phyloP scores from a whole-genome alignment of 2,888 invertebrate species.

The Syritta pipiens region DNA sequence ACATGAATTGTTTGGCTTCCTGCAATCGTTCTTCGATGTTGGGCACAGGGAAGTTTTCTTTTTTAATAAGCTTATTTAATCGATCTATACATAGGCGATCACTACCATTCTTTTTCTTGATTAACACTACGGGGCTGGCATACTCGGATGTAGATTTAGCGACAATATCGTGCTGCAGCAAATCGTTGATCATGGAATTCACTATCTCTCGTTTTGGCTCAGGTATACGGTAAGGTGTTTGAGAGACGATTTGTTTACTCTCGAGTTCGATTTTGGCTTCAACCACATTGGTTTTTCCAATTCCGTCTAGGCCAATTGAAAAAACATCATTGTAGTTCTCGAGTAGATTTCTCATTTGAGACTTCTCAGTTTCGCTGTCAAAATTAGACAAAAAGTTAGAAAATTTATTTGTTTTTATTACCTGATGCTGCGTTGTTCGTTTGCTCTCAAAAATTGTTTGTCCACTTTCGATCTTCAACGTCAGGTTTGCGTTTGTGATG shows the following conservation, averaged over 20 bases:
- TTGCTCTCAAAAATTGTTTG: too few species aligned
- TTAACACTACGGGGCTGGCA: too few species aligned
- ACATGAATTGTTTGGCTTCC: constrained; percentile 26
- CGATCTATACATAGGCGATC: constrained; percentile 55
- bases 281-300: constrained; percentile 30
- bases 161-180: too few species aligned
- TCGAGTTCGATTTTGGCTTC: constrained; percentile 39
- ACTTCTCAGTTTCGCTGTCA: constrained; percentile 2
- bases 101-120: constrained; percentile 38
- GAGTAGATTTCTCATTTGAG: neutral
- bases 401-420: too few species aligned
- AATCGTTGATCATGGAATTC: too few species aligned
- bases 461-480: too few species aligned
- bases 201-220: too few species aligned
- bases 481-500: constrained; percentile 22
- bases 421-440: too few species aligned
- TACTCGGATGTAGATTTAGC: too few species aligned
- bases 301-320: constrained; percentile 26
- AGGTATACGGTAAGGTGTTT: too few species aligned
- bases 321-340: constrained; percentile 21
- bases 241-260: neutral
- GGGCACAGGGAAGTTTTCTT: constrained; percentile 51
- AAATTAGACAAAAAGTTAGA: constrained; percentile 1
- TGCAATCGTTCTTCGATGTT: constrained; percentile 58
- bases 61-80: constrained; percentile 33